A percentile compares a stretch with the other conserved stretches of the same genome.
Conservation (phyloP, 2,113 vertebrate species). For the Carettochelys insculpta region DNA sequence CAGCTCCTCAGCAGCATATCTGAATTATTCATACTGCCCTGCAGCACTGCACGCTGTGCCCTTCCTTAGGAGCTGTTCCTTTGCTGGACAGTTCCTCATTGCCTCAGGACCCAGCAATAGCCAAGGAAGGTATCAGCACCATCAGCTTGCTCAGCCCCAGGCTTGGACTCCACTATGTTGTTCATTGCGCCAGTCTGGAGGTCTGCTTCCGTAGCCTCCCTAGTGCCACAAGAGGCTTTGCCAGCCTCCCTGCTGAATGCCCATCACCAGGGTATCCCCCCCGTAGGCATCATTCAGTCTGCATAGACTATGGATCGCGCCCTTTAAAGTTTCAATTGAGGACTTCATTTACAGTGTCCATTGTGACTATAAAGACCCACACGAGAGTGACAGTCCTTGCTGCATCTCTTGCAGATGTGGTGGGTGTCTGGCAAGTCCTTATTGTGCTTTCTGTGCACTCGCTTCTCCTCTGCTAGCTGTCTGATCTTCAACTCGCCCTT, state of each 20-base stretch:
- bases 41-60: neutral
- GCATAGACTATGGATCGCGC: no score
- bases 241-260: neutral
- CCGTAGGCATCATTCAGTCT: no score
- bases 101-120: neutral
- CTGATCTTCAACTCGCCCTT: no score
- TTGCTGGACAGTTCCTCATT: constrained; percentile 54
- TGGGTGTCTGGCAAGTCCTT: no score
- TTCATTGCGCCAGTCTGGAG: rapidly evolving
- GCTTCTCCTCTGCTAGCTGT: no score
- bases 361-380: no score
- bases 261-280: no score
- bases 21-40: neutral
- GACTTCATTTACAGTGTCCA: no score
- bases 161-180: neutral
- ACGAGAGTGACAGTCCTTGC: no score
- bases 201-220: neutral
- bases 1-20: neutral
- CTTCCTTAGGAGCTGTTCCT: neutral
- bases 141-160: neutral
- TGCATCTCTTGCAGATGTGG: no score
- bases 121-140: neutral
- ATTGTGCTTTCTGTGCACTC: no score
- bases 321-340: no score
- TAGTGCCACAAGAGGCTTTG: neutral